Evolutionary conservation across 2,113 vertebrate species (phyloP).

Genomic region (Dromiciops gliroides): DNA sequence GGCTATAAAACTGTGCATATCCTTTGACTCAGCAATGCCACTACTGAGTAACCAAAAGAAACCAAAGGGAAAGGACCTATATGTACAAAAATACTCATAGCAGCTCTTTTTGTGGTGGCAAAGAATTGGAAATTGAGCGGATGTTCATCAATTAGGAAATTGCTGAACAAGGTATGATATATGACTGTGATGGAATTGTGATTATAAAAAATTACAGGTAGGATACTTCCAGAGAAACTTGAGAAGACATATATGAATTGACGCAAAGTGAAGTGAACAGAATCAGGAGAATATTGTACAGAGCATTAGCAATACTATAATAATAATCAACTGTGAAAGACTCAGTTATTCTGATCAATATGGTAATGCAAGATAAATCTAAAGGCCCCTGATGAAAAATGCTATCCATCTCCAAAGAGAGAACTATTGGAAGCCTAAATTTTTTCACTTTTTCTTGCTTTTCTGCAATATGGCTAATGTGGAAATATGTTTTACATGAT

Average conservation of each 20-base stretch:
- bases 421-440: not conserved
- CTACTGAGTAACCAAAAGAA: too few relatives aligned
- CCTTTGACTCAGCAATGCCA: too few relatives aligned
- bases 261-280: not conserved
- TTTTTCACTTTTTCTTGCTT: not conserved
- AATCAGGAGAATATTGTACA: not conserved
- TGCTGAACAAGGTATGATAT: not conserved
- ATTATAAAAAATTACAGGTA: not conserved
- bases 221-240: not conserved
- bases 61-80: not conserved
- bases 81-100: not conserved
- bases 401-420: not conserved
- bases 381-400: not conserved
- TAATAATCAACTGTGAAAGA: not conserved
- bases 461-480: not conserved
- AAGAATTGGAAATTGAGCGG: not conserved
- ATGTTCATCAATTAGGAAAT: not conserved
- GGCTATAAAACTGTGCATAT: not conserved
- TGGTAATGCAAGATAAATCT: not conserved
- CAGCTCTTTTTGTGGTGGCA: not conserved
- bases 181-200: not conserved
- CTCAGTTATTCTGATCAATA: not conserved
- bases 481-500: not conserved
- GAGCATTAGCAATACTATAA: not conserved
- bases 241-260: not conserved